Evolutionary conservation across 2,113 vertebrate species (phyloP), one percentile per base, ranked within the genome.

Genomic region (Opisthocomus hoazin): DNA sequence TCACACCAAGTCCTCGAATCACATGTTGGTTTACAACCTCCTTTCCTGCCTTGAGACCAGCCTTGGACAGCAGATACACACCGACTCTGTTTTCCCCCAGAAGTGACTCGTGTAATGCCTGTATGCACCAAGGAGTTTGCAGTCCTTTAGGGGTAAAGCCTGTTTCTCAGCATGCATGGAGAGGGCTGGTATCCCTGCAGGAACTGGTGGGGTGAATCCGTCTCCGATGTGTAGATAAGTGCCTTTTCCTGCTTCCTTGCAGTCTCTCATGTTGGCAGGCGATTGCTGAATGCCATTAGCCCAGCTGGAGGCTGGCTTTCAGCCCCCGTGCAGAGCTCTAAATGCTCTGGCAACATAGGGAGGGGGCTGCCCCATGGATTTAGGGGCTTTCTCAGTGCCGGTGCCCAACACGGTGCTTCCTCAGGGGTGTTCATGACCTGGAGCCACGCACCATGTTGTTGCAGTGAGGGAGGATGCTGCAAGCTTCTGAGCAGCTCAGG

Each of bases 221-320:
- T 64, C 89, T 78, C 80, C 0, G 2, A 63, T 2, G 3, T 1
- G 4, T 23, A 71, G 93, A 70, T 94, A 91, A 97, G 43, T 91
- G 89, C 53, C 48, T 91, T 94, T 91, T 58, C 93, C 84, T 63
- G 56, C 73, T 82, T 75, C 73, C 56, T 92, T 92, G 69, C 73
- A 46, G 64, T 21, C 86, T 90, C 21, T 77, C 51, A 7, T 27
- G 37, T 93, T 87, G 91, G 83, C 87, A 96, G 13, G 51, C 91
- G 89, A 30, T 21, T 81, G 60, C 77, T 84, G 77, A 60, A 66
- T 75, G 51, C 45, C 69, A 89, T 95, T 93, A 96, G 51, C 84
- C 91, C 95, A 93, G 94, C 60, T 94, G 93, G 91, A 94, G 84
- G 12, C 5, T 17, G 46, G 76, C 58, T 90, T 90, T 65, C 86